Conservation (phyloP, 1,140 invertebrate genomes). For the Idris sp. region DNA sequence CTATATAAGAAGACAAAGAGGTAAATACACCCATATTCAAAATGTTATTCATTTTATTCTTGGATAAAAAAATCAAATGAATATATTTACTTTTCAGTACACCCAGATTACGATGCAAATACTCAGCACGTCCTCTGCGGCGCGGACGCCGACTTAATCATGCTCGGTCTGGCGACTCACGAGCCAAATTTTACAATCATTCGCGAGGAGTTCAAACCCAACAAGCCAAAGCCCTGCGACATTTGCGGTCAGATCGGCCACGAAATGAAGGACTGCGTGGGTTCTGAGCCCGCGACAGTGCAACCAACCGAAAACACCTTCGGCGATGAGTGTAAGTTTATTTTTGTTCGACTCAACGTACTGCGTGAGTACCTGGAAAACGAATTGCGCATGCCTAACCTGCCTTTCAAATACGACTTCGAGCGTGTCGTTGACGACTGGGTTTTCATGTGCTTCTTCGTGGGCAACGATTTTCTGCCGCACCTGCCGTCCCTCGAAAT, state of each 20-base stretch:
- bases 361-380: conserved; percentile 96
- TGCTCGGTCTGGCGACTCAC: conserved; percentile 98
- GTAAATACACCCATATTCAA: too few relatives aligned
- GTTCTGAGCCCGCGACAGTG: conserved; percentile 79
- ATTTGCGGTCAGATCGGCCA: conserved; percentile 97
- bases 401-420: conserved; percentile 94
- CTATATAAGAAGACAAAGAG: conserved; percentile 96
- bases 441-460: conserved; percentile 99
- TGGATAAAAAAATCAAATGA: not conserved
- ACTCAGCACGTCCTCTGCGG: conserved; percentile 98
- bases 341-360: conserved; percentile 94
- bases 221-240: conserved; percentile 96
- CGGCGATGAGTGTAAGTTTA: conserved; percentile 87
- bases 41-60: conserved; percentile 7
- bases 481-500: conserved; percentile 99
- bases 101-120: conserved; percentile 98
- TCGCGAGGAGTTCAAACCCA: conserved; percentile 98
- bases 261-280: conserved; percentile 96
- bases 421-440: conserved; percentile 97
- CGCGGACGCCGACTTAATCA: conserved; percentile 99
- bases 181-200: conserved; percentile 99
- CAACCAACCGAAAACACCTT: conserved; percentile 80
- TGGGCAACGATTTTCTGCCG: conserved; percentile 99
- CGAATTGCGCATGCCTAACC: conserved; percentile 94
- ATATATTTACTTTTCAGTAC: conserved; percentile 79